Evolutionary conservation across 1,140 invertebrate species (phyloP).

Genomic region (Caenorhabditis remanei): DNA sequence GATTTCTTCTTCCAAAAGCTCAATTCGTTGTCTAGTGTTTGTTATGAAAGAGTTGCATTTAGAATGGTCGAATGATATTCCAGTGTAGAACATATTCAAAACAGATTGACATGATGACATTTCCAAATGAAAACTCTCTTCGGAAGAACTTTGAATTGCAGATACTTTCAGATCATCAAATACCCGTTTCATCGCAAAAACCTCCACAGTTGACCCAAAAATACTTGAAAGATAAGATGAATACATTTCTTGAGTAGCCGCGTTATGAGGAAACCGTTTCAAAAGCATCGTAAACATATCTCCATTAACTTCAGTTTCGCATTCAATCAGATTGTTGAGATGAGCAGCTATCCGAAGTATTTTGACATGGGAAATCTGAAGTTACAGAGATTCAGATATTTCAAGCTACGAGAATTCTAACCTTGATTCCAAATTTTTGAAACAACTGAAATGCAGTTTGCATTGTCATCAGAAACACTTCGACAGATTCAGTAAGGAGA

Average conservation of each 20-base stretch:
- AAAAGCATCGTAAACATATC: not conserved
- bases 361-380: not conserved
- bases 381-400: not conserved
- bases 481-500: not conserved
- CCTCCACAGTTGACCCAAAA: not conserved
- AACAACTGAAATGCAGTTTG: not conserved
- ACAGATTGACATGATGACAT: constrained; percentile 3
- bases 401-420: not conserved
- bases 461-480: not conserved
- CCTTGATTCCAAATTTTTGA: constrained; percentile 22
- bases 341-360: not conserved
- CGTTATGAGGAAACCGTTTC: not conserved
- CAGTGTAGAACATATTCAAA: constrained; percentile 17
- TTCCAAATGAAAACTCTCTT: not conserved
- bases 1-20: constrained; percentile 1
- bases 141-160: not conserved
- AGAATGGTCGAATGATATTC: not conserved
- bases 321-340: constrained; percentile 21
- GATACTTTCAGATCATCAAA: not conserved
- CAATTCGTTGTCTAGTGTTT: not conserved
- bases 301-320: not conserved
- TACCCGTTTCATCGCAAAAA: not conserved
- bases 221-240: not conserved
- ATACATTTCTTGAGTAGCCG: not conserved
- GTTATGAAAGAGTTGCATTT: not conserved